A percentile compares a stretch with the other conserved stretches of the same genome.
Conservation (phyloP, 2,797 vertebrate species). For the Mormyrops attenuatus region DNA sequence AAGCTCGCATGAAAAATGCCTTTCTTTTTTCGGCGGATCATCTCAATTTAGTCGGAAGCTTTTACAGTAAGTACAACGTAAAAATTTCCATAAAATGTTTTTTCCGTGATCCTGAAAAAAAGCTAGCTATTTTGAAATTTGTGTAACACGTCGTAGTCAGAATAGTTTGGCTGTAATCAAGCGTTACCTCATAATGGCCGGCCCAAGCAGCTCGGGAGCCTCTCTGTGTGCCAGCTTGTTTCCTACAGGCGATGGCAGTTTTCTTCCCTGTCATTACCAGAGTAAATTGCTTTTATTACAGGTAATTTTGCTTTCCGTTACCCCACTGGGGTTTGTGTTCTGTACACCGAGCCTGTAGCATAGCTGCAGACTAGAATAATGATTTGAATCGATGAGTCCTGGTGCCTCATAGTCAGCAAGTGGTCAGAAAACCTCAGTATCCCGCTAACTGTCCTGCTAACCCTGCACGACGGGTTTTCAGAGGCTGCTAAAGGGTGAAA, state of each 20-base stretch:
- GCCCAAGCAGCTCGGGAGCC: not conserved
- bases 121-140: not conserved
- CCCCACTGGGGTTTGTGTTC: not conserved
- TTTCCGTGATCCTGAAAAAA: not conserved
- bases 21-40: slow-evolving; percentile 15
- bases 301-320: not conserved
- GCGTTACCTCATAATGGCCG: slow-evolving; percentile 9
- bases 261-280: not conserved
- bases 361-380: not conserved
- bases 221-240: not conserved
- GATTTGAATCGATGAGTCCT: not conserved
- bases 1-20: slow-evolving; percentile 12
- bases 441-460: not conserved
- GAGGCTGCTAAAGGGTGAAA: slow-evolving; percentile 38
- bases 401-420: not conserved
- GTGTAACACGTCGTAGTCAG: slow-evolving; percentile 21
- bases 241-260: not conserved
- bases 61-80: slow-evolving; percentile 24
- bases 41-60: slow-evolving; percentile 21
- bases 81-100: slow-evolving; percentile 20
- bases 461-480: slow-evolving; percentile 38
- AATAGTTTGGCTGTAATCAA: slow-evolving; percentile 35
- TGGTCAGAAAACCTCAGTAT: not conserved
- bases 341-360: not conserved
- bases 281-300: not conserved